Evolutionary conservation across 2,113 vertebrate genomes (phyloP), one percentile per base, ranked within the genome.

Genomic region (Daubentonia madagascariensis): DNA sequence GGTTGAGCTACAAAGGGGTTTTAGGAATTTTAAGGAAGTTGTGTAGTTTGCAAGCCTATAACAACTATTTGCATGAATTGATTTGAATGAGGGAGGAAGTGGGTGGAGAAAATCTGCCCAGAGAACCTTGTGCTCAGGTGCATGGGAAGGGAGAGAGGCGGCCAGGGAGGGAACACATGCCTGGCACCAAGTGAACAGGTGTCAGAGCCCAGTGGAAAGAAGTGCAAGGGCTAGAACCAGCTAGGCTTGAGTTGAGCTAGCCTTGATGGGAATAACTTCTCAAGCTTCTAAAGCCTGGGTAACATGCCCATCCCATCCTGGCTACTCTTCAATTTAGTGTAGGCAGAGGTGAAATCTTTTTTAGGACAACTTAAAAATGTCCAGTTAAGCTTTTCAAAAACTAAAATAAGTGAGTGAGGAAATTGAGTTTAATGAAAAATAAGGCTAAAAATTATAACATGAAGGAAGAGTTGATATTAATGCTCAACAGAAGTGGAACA

Each of bases 121-220:
- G 18, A 70, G 22, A 63, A 91, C 28, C 9, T 28, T 50, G 32
- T 65, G 5, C 8, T 70, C 54, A 37, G 37, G 70, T 83, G 54
- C 16, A 23, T 23, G 6, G 12, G 8, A 68, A 75, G 85, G 35
- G n/a, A 37, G 54, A 57, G 6, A 43, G 12, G 8, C 23, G 12
- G 5, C 35, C 35, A 4, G 22, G n/a, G 52, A 65, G 20, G 28
- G 17, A n/a, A 3, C 22, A 11, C 0, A 3, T 6, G 30, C 52
- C 45, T 37, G 4, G 35, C 68, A 70, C 37, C 40, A 35, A 3
- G 78, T 8, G 8, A 45, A 70, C 43, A 37, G 50, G n/a, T 6
- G 10, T 88, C 65, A 48, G 22, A 97, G 43, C 22, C 81, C 67
- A 18, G 23, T 28, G 54, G 25, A 85, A 88, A 35, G 43, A 84